A percentile compares a stretch with the other conserved stretches of the same genome.
Conservation (phyloP, 2,888 invertebrate species). For the Drosophila formosana region DNA sequence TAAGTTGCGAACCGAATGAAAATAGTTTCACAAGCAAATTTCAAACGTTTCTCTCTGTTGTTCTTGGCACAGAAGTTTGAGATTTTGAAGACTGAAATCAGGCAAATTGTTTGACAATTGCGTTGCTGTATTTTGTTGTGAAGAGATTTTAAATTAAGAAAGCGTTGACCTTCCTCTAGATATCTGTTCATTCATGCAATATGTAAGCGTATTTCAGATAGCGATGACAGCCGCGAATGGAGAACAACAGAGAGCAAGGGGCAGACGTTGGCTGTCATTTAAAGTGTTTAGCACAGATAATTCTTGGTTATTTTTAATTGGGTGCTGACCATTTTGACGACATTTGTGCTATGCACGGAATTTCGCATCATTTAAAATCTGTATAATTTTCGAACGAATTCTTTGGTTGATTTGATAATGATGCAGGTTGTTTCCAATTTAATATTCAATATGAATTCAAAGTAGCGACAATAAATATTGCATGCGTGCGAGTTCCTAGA, state of each 20-base stretch:
- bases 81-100: conserved; percentile 8
- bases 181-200: neutral
- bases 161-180: conserved; percentile 54
- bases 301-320: conserved; percentile 51
- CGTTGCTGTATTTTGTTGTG: conserved; percentile 16
- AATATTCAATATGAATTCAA: neutral
- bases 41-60: neutral
- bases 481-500: neutral
- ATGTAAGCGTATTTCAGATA: conserved; percentile 5
- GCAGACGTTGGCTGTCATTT: conserved; percentile 12
- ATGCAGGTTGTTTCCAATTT: conserved; percentile 1
- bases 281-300: conserved; percentile 38
- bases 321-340: conserved; percentile 21
- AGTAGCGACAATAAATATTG: neutral
- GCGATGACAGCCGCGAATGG: conserved; percentile 31
- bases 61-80: neutral
- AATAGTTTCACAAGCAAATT: conserved; percentile 14
- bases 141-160: conserved; percentile 28
- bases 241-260: neutral
- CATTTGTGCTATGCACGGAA: conserved; percentile 32
- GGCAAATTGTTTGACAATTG: conserved; percentile 40
- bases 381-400: conserved; percentile 8
- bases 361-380: conserved; percentile 34
- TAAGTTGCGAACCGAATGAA: conserved; percentile 3
- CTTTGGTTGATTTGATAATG: conserved; percentile 8